Base-by-base conservation (phyloP, 1,140 invertebrate species). In the Drosophila leontia region DNA sequence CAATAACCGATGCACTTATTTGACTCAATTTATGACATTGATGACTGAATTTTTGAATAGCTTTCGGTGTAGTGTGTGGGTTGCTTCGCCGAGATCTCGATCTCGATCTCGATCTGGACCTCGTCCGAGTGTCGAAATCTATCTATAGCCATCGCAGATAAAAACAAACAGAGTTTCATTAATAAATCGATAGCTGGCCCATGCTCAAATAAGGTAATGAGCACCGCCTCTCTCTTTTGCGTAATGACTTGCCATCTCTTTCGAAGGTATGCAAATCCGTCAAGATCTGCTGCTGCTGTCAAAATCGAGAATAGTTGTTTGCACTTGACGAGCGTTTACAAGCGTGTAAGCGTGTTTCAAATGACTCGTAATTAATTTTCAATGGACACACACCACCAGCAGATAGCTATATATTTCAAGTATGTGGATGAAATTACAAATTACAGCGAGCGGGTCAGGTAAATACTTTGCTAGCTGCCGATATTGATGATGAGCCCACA, bases 291-390 rank as follows among this genome's bases (percentile, higher is more conserved):
- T 9, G 44, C 23, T 15, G 63, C 78, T 76, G 51, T 59, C 82
- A 41, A 56, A 56, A 56, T 26, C 15, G 71, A 78, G 80, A 88
- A 84, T 90, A 39, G 44, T 62, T 65, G 51, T 63, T 61, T 78
- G 74, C 56, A 69, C 67, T 74, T 63, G 50, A 48, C 35, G 60
- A 71, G 48, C 72, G 57, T 64, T 84, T 71, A 84, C 69, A 83
- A 60, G 74, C 61, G 61, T 69, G 59, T 62, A 75, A 88, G 78
- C 75, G 81, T 90, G 85, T 90, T 72, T 79, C 63, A 76, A 88
- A 84, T 90, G 81, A 82, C 75, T 80, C 76, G 75, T 90, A 82
- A 91, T 91, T 90, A 85, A 91, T 82, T 60, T 85, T 76, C 78
- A 88, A 87, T 84, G 82, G 80, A 84, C 57, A 59, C 5, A 6